Conservation (phyloP, 2,113 vertebrate genomes). For the Telmatochromis brichardi region DNA sequence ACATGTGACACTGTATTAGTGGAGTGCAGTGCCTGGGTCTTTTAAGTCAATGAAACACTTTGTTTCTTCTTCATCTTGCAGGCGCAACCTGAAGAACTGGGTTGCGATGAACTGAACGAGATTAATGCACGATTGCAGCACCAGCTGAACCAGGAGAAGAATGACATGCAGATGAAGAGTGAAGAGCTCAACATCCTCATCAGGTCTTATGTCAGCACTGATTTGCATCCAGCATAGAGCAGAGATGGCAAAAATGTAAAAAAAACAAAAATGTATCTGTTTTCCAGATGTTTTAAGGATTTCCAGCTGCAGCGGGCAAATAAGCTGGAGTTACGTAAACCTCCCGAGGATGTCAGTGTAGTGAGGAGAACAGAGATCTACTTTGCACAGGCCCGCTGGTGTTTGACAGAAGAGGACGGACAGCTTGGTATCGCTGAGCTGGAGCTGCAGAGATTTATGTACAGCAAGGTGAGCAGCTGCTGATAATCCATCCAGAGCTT, state of each 20-base stretch:
- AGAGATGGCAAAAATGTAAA: neutral
- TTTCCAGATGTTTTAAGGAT: constrained; percentile 93
- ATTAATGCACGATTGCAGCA: constrained; percentile 86
- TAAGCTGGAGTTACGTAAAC: constrained; percentile 94
- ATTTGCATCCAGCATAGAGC: neutral
- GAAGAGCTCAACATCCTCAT: constrained; percentile 98
- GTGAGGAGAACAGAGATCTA: constrained; percentile 91
- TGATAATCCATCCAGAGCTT: neutral
- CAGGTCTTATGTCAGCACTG: constrained; percentile 67
- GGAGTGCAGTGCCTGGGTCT: neutral
- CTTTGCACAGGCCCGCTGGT: constrained; percentile 96
- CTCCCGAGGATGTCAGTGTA: constrained; percentile 90
- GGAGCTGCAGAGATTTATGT: constrained; percentile 95
- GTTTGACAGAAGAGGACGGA: constrained; percentile 93
- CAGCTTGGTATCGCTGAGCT: constrained; percentile 96
- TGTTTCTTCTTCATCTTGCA: constrained; percentile 27
- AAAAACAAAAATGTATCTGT: neutral
- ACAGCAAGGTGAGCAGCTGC: constrained; percentile 84
- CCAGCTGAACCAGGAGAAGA: constrained; percentile 94
- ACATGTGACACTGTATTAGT: neutral
- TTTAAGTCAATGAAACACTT: neutral
- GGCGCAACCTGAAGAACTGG: constrained; percentile 85
- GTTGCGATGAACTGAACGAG: constrained; percentile 79
- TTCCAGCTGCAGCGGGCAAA: constrained; percentile 95
- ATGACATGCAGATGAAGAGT: constrained; percentile 90